These are phyloP conservation scores for Elysia chlorotica DNA, from an alignment of 1,140 invertebrate genomes.

Conservation along the genomic window DNA sequence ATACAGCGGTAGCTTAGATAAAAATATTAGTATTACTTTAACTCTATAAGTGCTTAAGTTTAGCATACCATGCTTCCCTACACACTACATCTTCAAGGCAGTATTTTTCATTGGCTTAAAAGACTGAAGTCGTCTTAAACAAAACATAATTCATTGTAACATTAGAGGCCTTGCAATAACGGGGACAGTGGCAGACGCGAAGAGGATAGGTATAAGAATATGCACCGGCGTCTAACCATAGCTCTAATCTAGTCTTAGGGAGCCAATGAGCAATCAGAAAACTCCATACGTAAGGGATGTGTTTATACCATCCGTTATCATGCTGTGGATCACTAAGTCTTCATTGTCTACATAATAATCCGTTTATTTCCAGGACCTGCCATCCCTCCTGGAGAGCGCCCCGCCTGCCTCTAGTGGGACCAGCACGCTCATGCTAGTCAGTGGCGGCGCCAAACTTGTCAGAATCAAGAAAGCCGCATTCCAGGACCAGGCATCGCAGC, in stretches of 20 bases:
- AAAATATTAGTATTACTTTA: too few species aligned
- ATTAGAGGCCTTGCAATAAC: too few species aligned
- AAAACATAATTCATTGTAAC: too few species aligned
- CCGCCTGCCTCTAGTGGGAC: background rate
- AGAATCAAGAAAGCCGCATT: slow-evolving; percentile 36
- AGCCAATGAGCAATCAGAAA: background rate
- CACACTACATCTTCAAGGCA: too few species aligned
- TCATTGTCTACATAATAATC: too few species aligned
- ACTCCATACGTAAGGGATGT: background rate
- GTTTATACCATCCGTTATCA: background rate
- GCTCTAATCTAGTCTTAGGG: background rate
- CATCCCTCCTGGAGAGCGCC: background rate
- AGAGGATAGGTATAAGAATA: background rate
- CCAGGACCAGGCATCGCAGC: slow-evolving; percentile 29
- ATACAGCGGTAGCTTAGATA: too few species aligned
- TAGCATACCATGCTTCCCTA: too few species aligned
- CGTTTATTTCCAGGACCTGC: slow-evolving; percentile 19
- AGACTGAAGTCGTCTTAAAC: too few species aligned
- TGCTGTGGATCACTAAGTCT: too few species aligned
- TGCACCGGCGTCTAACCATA: background rate
- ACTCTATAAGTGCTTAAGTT: too few species aligned
- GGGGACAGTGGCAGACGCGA: too few species aligned
- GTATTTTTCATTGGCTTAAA: too few species aligned
- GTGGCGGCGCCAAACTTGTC: slow-evolving; percentile 38
- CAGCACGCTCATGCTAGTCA: slow-evolving; percentile 41